Evolutionary conservation across 2,113 vertebrate genomes (phyloP), one percentile per base, ranked within the genome.

Genomic region (Aspidoscelis tigris): DNA sequence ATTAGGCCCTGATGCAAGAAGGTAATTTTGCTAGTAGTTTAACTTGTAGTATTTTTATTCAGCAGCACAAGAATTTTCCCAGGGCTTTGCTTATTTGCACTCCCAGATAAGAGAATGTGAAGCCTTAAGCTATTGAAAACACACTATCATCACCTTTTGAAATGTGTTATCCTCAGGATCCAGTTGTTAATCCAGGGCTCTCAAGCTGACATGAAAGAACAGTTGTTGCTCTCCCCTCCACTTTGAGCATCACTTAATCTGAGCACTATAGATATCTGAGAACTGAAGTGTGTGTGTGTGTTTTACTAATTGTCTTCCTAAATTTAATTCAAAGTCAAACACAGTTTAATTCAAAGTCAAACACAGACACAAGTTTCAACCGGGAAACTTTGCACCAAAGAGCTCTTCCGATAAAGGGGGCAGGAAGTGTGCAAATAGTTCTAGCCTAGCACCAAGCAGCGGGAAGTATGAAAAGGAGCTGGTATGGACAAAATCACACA

Each of bases 171-270:
- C 47, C 41, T 91, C 80, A 78, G 53, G 18, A 82, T 81, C 20
- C 3, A 43, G 1, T 55, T 83, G 33, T 88, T 86, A 89, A 90
- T 88, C 68, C 83, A 65, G 70, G 44, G 43, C 89, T 89, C 39
- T 87, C 82, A 79, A 88, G 55, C 83, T 89, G 21, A 70, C n/a
- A 75, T 90, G 26, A 90, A 93, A 92, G 41, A 79, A 41, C 14
- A 86, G 50, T 16, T 33, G 33, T 33, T 33, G 33, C 33, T 33
- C 33, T 33, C 33, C 33, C n/a, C 6, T 18, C 18, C 66, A 80
- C 80, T 88, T 76, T 50, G 65, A 88, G 87, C 90, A 88, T 26
- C 7, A 85, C 7, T 55, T 92, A 86, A 85, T 83, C 70, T 88
- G 1, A 12, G 68, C 10, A 0, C n/a, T 47, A 86, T 12, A 88